Evolutionary conservation across 2,113 vertebrate species (phyloP), one percentile per base, ranked within the genome.

Genomic region (Entosphenus tridentatus): DNA sequence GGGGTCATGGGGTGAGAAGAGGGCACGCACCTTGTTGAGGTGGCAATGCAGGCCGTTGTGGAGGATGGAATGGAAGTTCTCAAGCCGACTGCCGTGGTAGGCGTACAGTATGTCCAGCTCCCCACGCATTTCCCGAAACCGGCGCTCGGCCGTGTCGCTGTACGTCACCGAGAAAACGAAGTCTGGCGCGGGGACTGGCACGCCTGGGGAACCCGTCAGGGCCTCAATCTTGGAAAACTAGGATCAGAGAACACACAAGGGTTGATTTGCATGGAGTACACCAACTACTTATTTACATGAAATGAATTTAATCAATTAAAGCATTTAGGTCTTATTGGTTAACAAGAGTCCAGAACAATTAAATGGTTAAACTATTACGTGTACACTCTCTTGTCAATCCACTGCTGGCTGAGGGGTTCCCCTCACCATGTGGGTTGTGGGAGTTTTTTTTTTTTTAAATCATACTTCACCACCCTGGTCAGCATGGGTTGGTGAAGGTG

Each of bases 31-130:
- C 87, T 87, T 95, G 80, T 96, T 98, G 67, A 98, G 80, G 69
- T 98, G 93, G 78, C 92, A 93, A 75, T 96, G 92, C 57, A 98
- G 80, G 72, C 93, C 93, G 0, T 89, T 89, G 79, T 98, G 89
- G 74, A 95, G 78, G 71, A 98, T 96, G 68, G 93, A 98, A 73
- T 98, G 92, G 77, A 98, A 96, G 79, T 98, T 98, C 76, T 98
- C 93, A 3, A 98, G 80, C 58, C 90, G 86, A 77, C 93, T 98
- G 72, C 93, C 93, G 0, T 98, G 93, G 79, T 95, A 92, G 70
- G 89, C 93, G 0, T 93, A 92, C 80, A 96, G 85, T 55, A 95
- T 78, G 59, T 88, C 87, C 72, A 82, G 78, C 55, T 83, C 86
- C 12, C 82, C 88, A 74, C 76, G 82, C 62, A 78, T 87, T 80